These are phyloP conservation scores for Macheiramphus alcinus DNA, from an alignment of 2,113 vertebrate genomes.

Conservation along the genomic window DNA sequence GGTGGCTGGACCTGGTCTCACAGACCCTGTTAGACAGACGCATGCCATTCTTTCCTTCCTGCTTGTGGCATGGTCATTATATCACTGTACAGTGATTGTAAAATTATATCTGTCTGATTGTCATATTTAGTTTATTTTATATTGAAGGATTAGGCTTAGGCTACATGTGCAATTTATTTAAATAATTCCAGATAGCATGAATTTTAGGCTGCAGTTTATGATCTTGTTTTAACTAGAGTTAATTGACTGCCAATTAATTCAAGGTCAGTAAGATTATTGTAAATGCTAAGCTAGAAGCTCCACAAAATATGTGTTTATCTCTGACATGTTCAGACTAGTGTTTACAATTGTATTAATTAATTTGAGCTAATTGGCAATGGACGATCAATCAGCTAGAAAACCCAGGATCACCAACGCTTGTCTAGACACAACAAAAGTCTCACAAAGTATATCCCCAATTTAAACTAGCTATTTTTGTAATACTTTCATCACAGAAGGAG, in stretches of 20 bases:
- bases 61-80: neutral
- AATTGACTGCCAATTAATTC: neutral
- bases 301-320: neutral
- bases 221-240: neutral
- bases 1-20: neutral
- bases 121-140: neutral
- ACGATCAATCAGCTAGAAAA: neutral
- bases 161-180: neutral
- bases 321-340: neutral
- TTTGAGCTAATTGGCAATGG: neutral
- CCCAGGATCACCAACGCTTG: neutral
- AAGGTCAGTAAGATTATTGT: neutral
- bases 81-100: neutral
- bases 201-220: neutral
- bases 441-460: neutral
- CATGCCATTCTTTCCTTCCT: neutral
- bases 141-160: neutral
- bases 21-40: neutral
- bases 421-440: neutral
- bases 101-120: neutral
- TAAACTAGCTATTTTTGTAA: neutral
- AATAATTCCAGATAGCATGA: neutral
- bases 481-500: neutral
- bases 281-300: neutral
- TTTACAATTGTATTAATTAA: conserved; percentile 8